Base-by-base conservation (phyloP, 2,888 invertebrate species). In the Leptopterna dolabrata region DNA sequence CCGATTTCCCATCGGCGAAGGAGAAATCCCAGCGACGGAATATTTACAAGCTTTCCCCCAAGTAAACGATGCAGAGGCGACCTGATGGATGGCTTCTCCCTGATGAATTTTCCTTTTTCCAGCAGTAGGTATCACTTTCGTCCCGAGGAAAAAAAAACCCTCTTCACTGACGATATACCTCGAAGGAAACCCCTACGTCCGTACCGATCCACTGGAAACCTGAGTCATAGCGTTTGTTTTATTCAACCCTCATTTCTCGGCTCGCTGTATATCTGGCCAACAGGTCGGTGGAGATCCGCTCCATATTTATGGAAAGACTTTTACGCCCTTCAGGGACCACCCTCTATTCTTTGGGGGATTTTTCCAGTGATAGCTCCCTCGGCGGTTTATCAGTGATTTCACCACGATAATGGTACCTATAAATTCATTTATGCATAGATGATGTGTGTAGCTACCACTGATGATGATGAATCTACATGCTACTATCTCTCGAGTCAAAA, bases 191-290 rank as follows among this genome's bases (percentile, higher is more conserved):
- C 24, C 19, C 24, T 11, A 7, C 24, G 63, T 63, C 16, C 6
- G n/a, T 16, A 27, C 36, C 63, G 63, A 63, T 11, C 7, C 19
- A 11, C 24, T 63, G 63, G 24, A 63, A 73, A 36, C 73, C 73
- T 81, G 83, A 83, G 70, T 70, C 41, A 83, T 83, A 63, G 83
- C 83, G 83, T 83, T 83, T 83, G 83, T 83, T 83, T 83, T 83
- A 83, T 83, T 83, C 83, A 83, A 70, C 83, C 47, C 83, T 83
- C 24, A 83, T 83, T 81, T 63, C 43, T 83, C 71, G 70, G 7
- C 70, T 83, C 71, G 83, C 71, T 70, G 83, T 83, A 83, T 83
- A 83, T 83, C 83, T 83, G 63, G 36, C 63, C 45, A 43, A 78
- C 78, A 45, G 45, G 45, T 45, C 36, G 36, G 41, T 19, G 63